A percentile compares a stretch with the other conserved stretches of the same genome.
Conservation (phyloP, 1,140 invertebrate species). For the Agraylea sexmaculata region DNA sequence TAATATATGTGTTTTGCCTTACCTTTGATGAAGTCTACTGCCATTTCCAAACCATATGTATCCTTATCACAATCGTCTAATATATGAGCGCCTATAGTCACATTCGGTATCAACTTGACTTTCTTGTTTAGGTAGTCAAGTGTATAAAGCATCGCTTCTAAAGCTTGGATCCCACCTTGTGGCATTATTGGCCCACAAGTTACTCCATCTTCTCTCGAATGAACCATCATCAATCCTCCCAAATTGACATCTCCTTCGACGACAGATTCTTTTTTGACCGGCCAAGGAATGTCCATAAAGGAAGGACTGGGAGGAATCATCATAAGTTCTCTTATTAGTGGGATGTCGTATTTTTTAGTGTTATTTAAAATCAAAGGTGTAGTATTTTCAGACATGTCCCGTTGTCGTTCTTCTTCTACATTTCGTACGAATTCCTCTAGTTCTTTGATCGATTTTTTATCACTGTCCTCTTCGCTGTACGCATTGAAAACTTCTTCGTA, state of each 20-base stretch:
- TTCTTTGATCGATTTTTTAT: constrained; percentile 10
- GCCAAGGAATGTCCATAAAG: constrained; percentile 47
- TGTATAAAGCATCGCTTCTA: constrained; percentile 81
- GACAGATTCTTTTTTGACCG: constrained; percentile 72
- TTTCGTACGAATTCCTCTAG: constrained; percentile 13
- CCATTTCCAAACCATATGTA: constrained; percentile 84
- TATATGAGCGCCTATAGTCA: constrained; percentile 69
- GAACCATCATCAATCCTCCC: constrained; percentile 90
- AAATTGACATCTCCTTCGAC: constrained; percentile 75
- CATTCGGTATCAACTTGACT: constrained; percentile 47
- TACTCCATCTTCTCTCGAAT: constrained; percentile 67
- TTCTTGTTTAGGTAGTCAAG: constrained; percentile 63
- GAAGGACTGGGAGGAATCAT: constrained; percentile 11
- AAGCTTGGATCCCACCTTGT: constrained; percentile 72
- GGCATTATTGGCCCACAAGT: constrained; percentile 81
- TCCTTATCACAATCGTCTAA: constrained; percentile 87
- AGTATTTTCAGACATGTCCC: constrained; percentile 4
- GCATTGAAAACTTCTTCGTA: no score
- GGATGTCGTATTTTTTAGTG: constrained; percentile 11
- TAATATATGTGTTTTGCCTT: no score
- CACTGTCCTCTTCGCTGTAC: no score
- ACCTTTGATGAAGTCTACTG: constrained; percentile 91
- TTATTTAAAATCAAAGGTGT: no score
- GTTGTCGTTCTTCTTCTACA: constrained; percentile 5
- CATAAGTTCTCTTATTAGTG: constrained; percentile 16